Percentiles rank a stretch among this genome's conserved stretches.
Conservation (phyloP, 2,888 invertebrate genomes). For the Drosophila austrosaltans region DNA sequence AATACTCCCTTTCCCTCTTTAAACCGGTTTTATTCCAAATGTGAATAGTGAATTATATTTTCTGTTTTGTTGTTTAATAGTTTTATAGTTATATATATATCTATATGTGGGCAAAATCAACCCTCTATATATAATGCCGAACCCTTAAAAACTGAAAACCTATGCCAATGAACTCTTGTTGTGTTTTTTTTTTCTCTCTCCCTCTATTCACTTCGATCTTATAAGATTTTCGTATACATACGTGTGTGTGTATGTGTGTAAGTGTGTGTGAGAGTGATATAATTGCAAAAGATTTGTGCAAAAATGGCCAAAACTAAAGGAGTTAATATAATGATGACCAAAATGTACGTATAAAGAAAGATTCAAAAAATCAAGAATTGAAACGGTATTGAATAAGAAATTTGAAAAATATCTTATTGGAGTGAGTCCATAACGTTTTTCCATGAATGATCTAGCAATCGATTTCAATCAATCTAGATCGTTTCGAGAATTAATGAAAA, state of each 20-base stretch:
- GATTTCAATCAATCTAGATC: too few relatives aligned
- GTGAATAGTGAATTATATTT: not conserved
- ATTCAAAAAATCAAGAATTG: not conserved
- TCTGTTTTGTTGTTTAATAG: constrained; percentile 2
- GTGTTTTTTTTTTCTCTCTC: not conserved
- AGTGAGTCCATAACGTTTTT: too few relatives aligned
- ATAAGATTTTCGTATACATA: not conserved
- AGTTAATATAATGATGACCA: not conserved
- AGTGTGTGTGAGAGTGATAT: not conserved
- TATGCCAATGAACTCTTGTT: constrained; percentile 7
- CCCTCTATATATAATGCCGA: constrained; percentile 3
- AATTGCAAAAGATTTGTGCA: not conserved
- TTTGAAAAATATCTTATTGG: too few relatives aligned
- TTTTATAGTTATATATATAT: not conserved
- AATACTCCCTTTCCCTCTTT: not conserved
- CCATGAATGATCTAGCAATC: too few relatives aligned
- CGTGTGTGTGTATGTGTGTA: not conserved
- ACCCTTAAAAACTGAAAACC: constrained; percentile 9
- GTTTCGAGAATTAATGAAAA: too few relatives aligned
- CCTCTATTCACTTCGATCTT: not conserved
- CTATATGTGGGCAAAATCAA: constrained; percentile 2
- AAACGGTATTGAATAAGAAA: not conserved
- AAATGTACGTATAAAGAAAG: not conserved
- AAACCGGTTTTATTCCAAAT: constrained; percentile 7
- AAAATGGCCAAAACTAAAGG: not conserved